Evolutionary conservation across 2,113 vertebrate genomes (phyloP).

Genomic region (Peucedramus taeniatus): DNA sequence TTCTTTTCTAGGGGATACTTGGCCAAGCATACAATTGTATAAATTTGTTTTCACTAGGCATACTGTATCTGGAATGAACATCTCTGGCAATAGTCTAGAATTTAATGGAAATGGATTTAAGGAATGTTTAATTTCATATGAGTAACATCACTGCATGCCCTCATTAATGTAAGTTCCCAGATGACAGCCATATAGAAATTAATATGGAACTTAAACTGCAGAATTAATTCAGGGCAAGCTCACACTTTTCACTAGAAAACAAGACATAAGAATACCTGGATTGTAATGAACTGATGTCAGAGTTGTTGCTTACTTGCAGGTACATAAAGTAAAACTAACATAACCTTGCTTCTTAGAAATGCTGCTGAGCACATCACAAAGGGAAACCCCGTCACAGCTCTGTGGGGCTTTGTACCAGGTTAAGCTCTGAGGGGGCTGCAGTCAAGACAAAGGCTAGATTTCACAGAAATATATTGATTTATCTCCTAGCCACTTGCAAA

Average conservation of each 20-base stretch:
- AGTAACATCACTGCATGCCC: background rate
- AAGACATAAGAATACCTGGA: background rate
- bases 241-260: fast-evolving
- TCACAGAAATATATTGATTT: background rate
- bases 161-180: background rate
- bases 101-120: background rate
- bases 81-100: background rate
- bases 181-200: background rate
- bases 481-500: background rate
- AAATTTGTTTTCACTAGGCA: background rate
- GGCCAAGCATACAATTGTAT: background rate
- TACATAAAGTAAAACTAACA: background rate
- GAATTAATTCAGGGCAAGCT: background rate
- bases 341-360: background rate
- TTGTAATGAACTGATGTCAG: background rate
- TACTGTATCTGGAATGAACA: background rate
- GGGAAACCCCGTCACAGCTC: background rate
- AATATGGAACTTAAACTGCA: background rate
- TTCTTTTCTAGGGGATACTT: background rate
- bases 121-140: background rate
- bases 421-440: background rate
- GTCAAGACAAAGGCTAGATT: background rate
- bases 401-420: background rate
- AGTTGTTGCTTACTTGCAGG: background rate
- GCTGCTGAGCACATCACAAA: background rate